Conservation (phyloP, 2,888 invertebrate species). For the Dermolepida albohirtum region DNA sequence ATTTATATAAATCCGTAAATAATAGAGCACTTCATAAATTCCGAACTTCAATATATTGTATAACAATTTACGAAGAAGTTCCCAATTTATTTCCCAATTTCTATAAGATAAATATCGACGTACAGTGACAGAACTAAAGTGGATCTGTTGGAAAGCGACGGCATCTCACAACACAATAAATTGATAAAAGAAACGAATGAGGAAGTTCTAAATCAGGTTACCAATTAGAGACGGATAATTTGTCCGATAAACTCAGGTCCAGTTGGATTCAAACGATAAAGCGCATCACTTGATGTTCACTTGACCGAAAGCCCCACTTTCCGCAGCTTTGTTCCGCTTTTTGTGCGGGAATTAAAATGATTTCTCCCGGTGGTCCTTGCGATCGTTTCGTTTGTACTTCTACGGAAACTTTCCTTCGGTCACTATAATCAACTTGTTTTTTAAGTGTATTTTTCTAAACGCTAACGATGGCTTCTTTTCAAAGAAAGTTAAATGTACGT, state of each 20-base stretch:
- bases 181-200: conserved; percentile 55
- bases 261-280: conserved; percentile 54
- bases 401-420: background rate
- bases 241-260: conserved; percentile 60
- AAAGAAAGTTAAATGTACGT: too few species aligned
- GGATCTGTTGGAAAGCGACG: conserved; percentile 28
- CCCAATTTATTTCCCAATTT: conserved; percentile 27
- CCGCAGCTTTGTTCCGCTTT: conserved; percentile 38
- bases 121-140: conserved; percentile 30
- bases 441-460: too few species aligned
- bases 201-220: conserved; percentile 60
- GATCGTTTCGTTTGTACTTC: conserved; percentile 4
- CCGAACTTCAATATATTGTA: background rate
- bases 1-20: too few species aligned
- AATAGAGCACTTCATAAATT: background rate
- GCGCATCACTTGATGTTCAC: conserved; percentile 55
- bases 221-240: conserved; percentile 62
- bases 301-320: conserved; percentile 52
- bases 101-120: conserved; percentile 23
- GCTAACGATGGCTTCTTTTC: too few species aligned
- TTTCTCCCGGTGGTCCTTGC: background rate
- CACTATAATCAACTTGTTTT: background rate
- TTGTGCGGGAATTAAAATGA: conserved; percentile 30
- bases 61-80: background rate
- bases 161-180: conserved; percentile 51